These are phyloP conservation scores for Brachynemurus nebulosus DNA, from an alignment of 2,888 invertebrate species.

Conservation along the genomic window DNA sequence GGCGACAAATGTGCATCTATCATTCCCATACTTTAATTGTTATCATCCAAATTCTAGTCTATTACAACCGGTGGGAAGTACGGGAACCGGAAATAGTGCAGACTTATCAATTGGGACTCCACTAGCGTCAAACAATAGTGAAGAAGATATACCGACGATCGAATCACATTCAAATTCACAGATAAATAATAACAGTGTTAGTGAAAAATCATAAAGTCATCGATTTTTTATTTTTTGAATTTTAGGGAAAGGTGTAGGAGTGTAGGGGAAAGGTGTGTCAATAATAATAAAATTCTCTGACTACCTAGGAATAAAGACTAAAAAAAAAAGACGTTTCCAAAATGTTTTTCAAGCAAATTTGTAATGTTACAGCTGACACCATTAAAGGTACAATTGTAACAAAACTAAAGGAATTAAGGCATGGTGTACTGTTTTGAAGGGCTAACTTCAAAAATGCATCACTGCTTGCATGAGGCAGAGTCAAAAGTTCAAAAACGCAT, in stretches of 20 bases:
- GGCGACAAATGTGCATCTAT: conserved; percentile 20
- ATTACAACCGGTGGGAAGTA: conserved; percentile 10
- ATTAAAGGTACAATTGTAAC: no score
- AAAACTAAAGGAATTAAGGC: no score
- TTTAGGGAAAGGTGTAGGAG: neutral
- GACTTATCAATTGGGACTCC: neutral
- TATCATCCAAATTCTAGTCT: no score
- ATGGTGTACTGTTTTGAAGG: no score
- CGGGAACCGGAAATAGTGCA: conserved; percentile 3
- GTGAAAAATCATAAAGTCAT: neutral
- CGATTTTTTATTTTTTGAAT: neutral
- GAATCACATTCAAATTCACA: neutral
- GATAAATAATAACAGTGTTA: neutral
- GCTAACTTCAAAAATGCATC: no score
- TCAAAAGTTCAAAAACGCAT: no score
- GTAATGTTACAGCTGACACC: no score
- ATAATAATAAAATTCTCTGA: neutral
- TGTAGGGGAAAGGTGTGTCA: neutral
- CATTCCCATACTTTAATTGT: conserved; percentile 32
- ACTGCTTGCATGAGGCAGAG: no score
- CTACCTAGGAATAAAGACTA: no score
- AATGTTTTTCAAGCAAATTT: no score
- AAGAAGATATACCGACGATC: neutral
- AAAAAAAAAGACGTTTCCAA: no score
- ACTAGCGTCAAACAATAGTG: neutral